phyloP scores from a whole-genome alignment of 2,888 invertebrate genomes.

The Chaitophorus viminalis region DNA sequence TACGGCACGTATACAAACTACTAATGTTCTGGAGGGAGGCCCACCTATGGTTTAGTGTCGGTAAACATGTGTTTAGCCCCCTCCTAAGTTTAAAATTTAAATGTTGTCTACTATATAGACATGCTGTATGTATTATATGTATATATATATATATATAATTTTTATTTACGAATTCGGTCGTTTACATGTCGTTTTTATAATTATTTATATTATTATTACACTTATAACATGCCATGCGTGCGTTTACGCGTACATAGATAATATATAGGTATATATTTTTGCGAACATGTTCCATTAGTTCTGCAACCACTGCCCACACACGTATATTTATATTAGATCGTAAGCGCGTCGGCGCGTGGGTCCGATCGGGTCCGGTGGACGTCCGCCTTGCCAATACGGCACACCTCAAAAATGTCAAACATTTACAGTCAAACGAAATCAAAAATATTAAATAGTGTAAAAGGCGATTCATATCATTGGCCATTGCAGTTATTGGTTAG shows the following conservation, averaged over 20 bases:
- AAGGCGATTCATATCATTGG: neutral
- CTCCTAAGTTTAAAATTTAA: neutral
- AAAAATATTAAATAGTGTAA: neutral
- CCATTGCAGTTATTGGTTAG: too few relatives aligned
- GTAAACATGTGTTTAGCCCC: neutral
- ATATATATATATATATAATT: neutral
- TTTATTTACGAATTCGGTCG: neutral
- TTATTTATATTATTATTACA: neutral
- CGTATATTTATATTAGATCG: neutral
- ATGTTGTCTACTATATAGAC: neutral
- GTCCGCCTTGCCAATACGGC: neutral
- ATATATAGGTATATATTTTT: neutral
- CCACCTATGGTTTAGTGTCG: neutral
- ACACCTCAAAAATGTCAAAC: neutral
- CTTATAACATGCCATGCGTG: neutral
- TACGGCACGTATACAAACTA: neutral
- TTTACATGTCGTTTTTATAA: too few relatives aligned
- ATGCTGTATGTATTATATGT: too few relatives aligned
- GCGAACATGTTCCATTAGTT: conserved; percentile 16
- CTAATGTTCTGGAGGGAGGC: neutral
- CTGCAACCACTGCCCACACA: conserved; percentile 6
- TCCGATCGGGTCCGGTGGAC: neutral
- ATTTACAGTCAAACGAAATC: neutral
- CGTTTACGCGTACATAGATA: neutral
- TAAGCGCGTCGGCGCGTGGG: neutral